A percentile compares a stretch with the other conserved stretches of the same genome.
Conservation (phyloP, 1,140 invertebrate genomes). For the Hycleus cichorii region DNA sequence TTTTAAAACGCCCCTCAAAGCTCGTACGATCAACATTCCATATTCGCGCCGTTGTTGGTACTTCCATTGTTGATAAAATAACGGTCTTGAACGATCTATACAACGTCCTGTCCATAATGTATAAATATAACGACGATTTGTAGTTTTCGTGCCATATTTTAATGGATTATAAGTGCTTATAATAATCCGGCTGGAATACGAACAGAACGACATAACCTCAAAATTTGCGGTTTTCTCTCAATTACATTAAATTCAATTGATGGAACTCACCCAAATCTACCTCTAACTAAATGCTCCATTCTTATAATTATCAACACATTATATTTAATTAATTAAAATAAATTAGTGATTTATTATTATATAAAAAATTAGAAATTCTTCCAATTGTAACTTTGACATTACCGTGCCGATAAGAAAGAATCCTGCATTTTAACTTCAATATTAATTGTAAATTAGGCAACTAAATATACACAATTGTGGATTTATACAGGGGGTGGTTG, state of each 20-base stretch:
- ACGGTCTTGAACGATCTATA: conserved; percentile 37
- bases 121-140: conserved; percentile 39
- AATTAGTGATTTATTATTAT: too few relatives aligned
- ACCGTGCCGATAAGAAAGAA: too few relatives aligned
- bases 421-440: too few relatives aligned
- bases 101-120: conserved; percentile 40
- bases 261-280: conserved; percentile 48
- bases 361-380: too few relatives aligned
- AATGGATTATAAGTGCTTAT: conserved; percentile 37
- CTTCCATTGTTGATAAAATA: conserved; percentile 38
- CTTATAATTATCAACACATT: too few relatives aligned
- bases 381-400: too few relatives aligned
- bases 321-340: too few relatives aligned
- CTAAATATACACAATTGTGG: too few relatives aligned
- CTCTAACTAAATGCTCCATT: conserved; percentile 49
- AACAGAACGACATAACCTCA: conserved; percentile 34
- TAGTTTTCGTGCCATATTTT: conserved; percentile 14
- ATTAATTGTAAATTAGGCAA: too few relatives aligned
- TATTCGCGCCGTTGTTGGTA: conserved; percentile 44
- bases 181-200: conserved; percentile 36
- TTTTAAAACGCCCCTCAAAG: conserved; percentile 70
- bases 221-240: conserved; percentile 43
- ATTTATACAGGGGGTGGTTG: too few relatives aligned
- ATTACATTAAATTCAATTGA: conserved; percentile 40
- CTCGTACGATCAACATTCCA: conserved; percentile 51